A percentile compares a stretch with the other conserved stretches of the same genome.
Conservation (phyloP, 2,888 invertebrate genomes). For the Serrognathus titanus region DNA sequence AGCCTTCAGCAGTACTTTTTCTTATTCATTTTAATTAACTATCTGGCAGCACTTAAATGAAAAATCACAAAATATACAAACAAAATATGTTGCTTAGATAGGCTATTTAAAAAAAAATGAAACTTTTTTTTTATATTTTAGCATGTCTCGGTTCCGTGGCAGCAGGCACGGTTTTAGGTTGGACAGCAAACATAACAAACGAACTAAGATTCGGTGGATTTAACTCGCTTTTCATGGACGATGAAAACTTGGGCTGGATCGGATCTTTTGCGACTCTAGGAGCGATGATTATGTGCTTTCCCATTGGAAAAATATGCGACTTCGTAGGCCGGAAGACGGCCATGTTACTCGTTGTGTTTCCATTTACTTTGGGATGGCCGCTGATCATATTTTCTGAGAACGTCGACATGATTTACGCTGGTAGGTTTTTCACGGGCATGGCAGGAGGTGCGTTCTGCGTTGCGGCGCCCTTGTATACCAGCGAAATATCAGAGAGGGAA, state of each 20-base stretch:
- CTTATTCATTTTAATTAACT: too few relatives aligned
- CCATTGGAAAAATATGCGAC: conserved; percentile 57
- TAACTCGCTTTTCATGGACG: conserved; percentile 55
- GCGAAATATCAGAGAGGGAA: conserved; percentile 80
- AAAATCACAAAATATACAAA: too few relatives aligned
- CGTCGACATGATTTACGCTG: conserved; percentile 60
- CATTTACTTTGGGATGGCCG: conserved; percentile 72
- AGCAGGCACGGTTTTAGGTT: conserved; percentile 71
- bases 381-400: conserved; percentile 66
- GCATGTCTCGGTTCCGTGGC: conserved; percentile 77
- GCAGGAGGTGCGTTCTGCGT: conserved; percentile 80
- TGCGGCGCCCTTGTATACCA: conserved; percentile 79
- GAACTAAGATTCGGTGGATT: conserved; percentile 48
- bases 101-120: too few relatives aligned
- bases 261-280: conserved; percentile 69
- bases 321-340: conserved; percentile 67
- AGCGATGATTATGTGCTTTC: conserved; percentile 68
- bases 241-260: conserved; percentile 64
- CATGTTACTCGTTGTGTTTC: conserved; percentile 61
- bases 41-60: too few relatives aligned
- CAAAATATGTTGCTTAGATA: too few relatives aligned
- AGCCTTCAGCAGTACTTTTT: too few relatives aligned
- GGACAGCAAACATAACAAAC: conserved; percentile 70
- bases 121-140: conserved; percentile 35
- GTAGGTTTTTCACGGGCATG: conserved; percentile 65